These are phyloP conservation scores for Nilaparvata lugens DNA, from an alignment of 1,140 invertebrate species.

Conservation along the genomic window DNA sequence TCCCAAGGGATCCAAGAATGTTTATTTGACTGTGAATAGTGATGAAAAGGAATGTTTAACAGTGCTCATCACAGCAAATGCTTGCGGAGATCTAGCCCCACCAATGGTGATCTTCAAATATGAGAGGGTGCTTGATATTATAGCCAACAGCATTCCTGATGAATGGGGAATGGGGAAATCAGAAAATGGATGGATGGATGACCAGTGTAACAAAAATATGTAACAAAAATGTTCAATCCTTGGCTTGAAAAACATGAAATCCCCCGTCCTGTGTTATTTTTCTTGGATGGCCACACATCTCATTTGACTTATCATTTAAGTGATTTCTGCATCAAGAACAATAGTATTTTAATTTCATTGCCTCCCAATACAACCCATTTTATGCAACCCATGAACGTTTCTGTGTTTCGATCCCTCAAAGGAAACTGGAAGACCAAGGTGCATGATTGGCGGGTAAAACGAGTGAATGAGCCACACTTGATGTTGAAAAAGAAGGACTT, in stretches of 20 bases:
- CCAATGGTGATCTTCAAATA: too few species aligned
- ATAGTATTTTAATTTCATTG: conserved; percentile 29
- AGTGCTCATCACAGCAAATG: too few species aligned
- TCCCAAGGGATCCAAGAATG: conserved; percentile 14
- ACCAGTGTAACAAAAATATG: conserved; percentile 32
- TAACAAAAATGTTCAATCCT: conserved; percentile 36
- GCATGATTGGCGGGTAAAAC: conserved; percentile 5
- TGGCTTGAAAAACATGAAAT: conserved; percentile 33
- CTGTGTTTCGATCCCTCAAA: conserved; percentile 33
- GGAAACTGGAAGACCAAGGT: conserved; percentile 29
- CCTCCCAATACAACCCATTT: conserved; percentile 37
- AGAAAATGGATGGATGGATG: conserved; percentile 36
- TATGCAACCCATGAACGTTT: conserved; percentile 35
- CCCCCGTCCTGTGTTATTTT: conserved; percentile 31
- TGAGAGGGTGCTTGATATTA: too few species aligned
- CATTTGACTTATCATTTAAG: conserved; percentile 32
- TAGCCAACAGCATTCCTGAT: too few species aligned
- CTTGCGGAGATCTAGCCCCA: conserved; percentile 12
- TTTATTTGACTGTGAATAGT: conserved; percentile 4
- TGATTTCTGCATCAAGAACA: conserved; percentile 33
- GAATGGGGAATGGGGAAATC: conserved; percentile 30
- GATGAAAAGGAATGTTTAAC: conserved; percentile 20
- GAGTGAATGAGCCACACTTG: not conserved
- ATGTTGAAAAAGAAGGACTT: not conserved
- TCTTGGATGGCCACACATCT: conserved; percentile 35